Conservation (phyloP, 1,140 invertebrate species). For the Aleiodes sp. region DNA sequence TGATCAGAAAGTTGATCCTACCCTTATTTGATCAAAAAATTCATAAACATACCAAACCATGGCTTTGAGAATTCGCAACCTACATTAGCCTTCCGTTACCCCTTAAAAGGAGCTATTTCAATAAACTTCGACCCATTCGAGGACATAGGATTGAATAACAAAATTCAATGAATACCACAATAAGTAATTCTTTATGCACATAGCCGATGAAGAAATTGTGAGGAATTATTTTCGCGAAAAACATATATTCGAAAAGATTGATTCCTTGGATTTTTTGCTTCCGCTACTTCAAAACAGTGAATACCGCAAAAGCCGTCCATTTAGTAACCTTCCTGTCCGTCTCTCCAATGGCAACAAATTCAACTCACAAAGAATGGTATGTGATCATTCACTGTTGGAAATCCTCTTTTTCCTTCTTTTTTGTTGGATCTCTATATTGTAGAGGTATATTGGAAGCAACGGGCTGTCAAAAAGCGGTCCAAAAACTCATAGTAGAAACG, state of each 20-base stretch:
- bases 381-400: slow-evolving; percentile 56
- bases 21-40: too few relatives aligned
- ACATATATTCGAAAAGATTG: neutral
- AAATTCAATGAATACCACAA: too few relatives aligned
- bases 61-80: too few relatives aligned
- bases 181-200: too few relatives aligned
- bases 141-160: too few relatives aligned
- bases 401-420: slow-evolving; percentile 36
- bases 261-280: neutral
- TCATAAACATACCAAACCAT: too few relatives aligned
- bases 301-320: slow-evolving; percentile 49
- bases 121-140: too few relatives aligned
- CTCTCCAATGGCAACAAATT: slow-evolving; percentile 57
- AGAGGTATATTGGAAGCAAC: neutral
- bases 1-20: too few relatives aligned
- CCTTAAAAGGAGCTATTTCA: too few relatives aligned
- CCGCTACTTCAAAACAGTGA: neutral
- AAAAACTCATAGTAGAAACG: neutral
- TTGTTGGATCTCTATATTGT: slow-evolving; percentile 24
- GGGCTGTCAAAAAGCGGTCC: slow-evolving; percentile 1
- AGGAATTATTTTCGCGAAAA: neutral
- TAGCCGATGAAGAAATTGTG: too few relatives aligned
- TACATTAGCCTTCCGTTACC: too few relatives aligned
- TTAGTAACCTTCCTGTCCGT: slow-evolving; percentile 48
- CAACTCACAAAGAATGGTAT: slow-evolving; percentile 52